phyloP scores from a whole-genome alignment of 2,888 invertebrate genomes.

The Drosophila falleni region DNA sequence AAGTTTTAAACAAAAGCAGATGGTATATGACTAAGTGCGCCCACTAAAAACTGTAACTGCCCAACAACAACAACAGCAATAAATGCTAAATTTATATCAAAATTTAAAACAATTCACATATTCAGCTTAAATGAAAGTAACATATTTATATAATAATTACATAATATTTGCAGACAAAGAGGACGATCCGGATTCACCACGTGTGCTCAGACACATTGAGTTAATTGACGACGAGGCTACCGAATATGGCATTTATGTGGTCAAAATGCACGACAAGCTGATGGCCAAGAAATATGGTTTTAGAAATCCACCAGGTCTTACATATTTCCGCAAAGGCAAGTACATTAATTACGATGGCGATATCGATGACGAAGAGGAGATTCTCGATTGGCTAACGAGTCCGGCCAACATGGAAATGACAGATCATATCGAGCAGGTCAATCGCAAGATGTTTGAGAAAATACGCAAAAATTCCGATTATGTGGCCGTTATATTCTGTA shows the following conservation, averaged over 20 bases:
- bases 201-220: constrained; percentile 93
- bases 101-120: constrained; percentile 10
- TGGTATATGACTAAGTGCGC: constrained; percentile 50
- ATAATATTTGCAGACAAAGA: constrained; percentile 88
- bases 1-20: constrained; percentile 25
- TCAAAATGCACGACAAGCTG: constrained; percentile 93
- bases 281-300: constrained; percentile 98
- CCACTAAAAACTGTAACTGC: constrained; percentile 84
- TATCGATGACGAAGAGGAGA: constrained; percentile 95
- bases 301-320: constrained; percentile 95
- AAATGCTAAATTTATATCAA: constrained; percentile 28
- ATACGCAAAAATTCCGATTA: constrained; percentile 95
- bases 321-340: constrained; percentile 95
- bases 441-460: constrained; percentile 96
- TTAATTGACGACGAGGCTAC: constrained; percentile 96
- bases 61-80: constrained; percentile 36
- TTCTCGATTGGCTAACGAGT: constrained; percentile 95
- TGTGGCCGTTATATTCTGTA: constrained; percentile 96
- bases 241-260: constrained; percentile 96
- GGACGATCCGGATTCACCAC: constrained; percentile 92
- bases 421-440: constrained; percentile 96
- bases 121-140: background rate
- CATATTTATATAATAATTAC: background rate
- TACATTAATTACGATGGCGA: constrained; percentile 96
- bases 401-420: constrained; percentile 97